Conservation (phyloP, 2,888 invertebrate genomes). For the Aethes cnicana region DNA sequence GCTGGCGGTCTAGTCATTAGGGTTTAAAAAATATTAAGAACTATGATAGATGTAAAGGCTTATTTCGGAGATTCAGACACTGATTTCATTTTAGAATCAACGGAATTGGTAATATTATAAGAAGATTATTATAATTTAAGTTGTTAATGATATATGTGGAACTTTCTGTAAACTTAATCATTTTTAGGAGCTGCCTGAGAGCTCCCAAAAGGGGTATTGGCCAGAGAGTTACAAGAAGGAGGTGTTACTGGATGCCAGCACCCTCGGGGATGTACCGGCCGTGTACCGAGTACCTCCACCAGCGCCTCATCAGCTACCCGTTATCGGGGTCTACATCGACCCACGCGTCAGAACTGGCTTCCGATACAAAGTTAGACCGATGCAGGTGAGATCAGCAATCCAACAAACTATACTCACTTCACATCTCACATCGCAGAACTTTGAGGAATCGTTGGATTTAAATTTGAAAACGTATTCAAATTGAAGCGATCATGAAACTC, state of each 20-base stretch:
- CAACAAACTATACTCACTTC: conserved; percentile 44
- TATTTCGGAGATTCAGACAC: conserved; percentile 33
- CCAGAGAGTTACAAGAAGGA: conserved; percentile 59
- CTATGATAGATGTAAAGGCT: conserved; percentile 9
- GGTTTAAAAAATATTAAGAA: conserved; percentile 29
- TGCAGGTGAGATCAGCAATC: conserved; percentile 79
- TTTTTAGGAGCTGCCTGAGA: conserved; percentile 53
- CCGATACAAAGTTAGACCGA: conserved; percentile 86
- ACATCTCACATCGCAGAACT: conserved; percentile 47
- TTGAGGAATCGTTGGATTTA: conserved; percentile 57
- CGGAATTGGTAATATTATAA: conserved; percentile 36
- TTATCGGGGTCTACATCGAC: conserved; percentile 88
- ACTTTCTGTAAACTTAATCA: not conserved
- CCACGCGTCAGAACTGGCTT: conserved; percentile 88
- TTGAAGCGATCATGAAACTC: no score
- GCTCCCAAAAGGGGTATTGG: conserved; percentile 9
- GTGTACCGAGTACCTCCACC: conserved; percentile 84
- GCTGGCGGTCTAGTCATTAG: conserved; percentile 46
- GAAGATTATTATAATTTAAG: conserved; percentile 5
- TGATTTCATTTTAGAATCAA: conserved; percentile 34
- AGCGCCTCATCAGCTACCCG: conserved; percentile 85
- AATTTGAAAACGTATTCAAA: no score
- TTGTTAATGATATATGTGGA: not conserved
- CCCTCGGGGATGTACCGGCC: conserved; percentile 85
- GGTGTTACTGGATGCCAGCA: conserved; percentile 81